Evolutionary conservation across 2,888 invertebrate species (phyloP).

Genomic region (Hypena proboscidalis): DNA sequence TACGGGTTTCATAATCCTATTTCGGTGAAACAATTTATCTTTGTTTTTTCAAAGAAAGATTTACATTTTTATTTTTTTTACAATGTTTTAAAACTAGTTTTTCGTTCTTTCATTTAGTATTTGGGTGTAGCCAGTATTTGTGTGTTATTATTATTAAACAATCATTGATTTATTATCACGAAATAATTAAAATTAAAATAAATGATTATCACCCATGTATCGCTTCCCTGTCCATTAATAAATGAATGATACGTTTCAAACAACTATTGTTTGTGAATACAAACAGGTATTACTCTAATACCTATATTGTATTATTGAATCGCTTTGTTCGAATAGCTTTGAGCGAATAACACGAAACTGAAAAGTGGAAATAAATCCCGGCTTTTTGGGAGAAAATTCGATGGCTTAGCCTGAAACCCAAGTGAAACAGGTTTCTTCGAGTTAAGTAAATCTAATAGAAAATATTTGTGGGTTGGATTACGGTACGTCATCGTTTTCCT

Average conservation of each 20-base stretch:
- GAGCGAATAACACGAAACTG: conserved; percentile 53
- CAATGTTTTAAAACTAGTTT: too few species aligned
- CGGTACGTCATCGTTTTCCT: conserved; percentile 8
- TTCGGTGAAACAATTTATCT: too few species aligned
- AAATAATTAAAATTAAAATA: too few species aligned
- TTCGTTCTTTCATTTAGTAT: too few species aligned
- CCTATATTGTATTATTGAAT: conserved; percentile 32
- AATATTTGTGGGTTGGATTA: conserved; percentile 26
- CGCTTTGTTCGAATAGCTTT: conserved; percentile 47
- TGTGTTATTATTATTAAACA: too few species aligned
- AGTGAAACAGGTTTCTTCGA: conserved; percentile 30
- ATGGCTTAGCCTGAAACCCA: conserved; percentile 29
- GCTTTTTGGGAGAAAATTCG: conserved; percentile 39
- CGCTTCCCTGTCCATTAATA: not conserved
- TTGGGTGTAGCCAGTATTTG: too few species aligned
- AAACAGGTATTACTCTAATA: conserved; percentile 4
- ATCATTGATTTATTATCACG: too few species aligned
- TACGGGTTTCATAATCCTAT: too few species aligned
- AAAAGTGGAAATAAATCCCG: conserved; percentile 65
- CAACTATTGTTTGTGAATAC: conserved; percentile 21
- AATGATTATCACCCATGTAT: conserved; percentile 2
- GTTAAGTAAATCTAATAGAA: conserved; percentile 36
- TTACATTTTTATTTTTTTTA: too few species aligned
- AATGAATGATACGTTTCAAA: conserved; percentile 24
- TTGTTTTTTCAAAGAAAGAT: too few species aligned